Base-by-base conservation (phyloP, 2,113 vertebrate species). In the Engraulis encrasicolus region DNA sequence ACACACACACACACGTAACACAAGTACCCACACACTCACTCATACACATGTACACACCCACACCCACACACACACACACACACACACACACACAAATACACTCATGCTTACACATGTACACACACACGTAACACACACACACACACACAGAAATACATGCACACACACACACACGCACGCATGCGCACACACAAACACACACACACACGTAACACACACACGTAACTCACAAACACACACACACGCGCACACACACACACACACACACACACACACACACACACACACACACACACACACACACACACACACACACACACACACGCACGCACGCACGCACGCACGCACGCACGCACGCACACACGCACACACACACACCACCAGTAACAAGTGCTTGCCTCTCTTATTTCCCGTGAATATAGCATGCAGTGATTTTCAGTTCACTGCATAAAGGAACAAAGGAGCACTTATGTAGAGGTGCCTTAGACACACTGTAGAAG, bases 351-450 rank as follows among this genome's bases (percentile, higher is more conserved):
- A 23, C 23, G 14, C 27, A 17, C 58, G 2, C 58, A 14, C 58
- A 27, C 58, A 71, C 23, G 34, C 61, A 71, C 61, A 74, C 14
- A 34, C 66, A 74, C 66, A 74, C 66, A 74, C 34, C 34, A 74
- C 31, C 27, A 66, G 17, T 74, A 74, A 74, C 27, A 27, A 14
- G 23, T 71, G 61, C 1, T 74, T 74, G 31, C 66, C 66, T 74
- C 0, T 74, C 2, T 34, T 74, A 9, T 15, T 31, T 17, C 17
- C 11, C 9, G 15, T 71, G 61, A 34, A 12, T 74, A 17, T 31
- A 74, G 66, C 34, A 34, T 74, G 66, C 17, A 14, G 9, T 34
- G 66, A 27, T 15, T 74, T 74, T 31, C 4, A 5, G 3, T 74
- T 12, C 18, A 74, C 34, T 74, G 27, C 12, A 74, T 34, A 74